Conservation (phyloP, 2,797 vertebrate species). For the Clarias laeviceps region DNA sequence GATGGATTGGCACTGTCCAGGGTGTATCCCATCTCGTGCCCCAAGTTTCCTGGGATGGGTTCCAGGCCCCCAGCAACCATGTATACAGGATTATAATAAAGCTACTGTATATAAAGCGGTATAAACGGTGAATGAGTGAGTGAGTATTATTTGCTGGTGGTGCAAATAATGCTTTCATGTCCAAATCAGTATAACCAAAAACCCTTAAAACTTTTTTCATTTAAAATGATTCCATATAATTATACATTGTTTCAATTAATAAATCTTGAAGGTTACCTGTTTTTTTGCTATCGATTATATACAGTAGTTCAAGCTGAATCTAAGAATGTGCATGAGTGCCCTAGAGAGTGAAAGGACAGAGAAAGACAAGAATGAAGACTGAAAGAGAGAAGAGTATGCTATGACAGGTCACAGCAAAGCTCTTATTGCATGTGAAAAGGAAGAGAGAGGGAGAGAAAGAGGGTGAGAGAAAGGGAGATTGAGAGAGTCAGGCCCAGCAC, state of each 20-base stretch:
- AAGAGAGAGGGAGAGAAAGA: slow-evolving; percentile 5
- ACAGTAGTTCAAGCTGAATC: neutral
- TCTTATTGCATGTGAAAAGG: slow-evolving; percentile 50
- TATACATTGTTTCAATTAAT: neutral
- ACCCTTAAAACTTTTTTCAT: neutral
- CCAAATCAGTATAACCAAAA: neutral
- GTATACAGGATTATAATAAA: too few relatives aligned
- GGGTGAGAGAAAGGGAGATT: slow-evolving; percentile 8
- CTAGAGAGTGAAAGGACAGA: slow-evolving; percentile 49
- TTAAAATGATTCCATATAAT: neutral
- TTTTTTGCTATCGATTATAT: neutral
- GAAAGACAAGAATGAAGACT: slow-evolving; percentile 39
- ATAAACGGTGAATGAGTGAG: too few relatives aligned
- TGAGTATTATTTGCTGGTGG: neutral
- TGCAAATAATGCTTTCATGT: neutral
- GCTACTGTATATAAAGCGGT: too few relatives aligned
- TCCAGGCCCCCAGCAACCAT: too few relatives aligned
- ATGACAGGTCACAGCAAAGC: slow-evolving; percentile 50
- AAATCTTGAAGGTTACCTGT: neutral
- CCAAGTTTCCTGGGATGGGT: too few relatives aligned
- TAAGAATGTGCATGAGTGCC: neutral
- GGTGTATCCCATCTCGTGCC: too few relatives aligned
- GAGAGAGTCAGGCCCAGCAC: slow-evolving; percentile 33
- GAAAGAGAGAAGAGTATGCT: slow-evolving; percentile 40
- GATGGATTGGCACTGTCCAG: too few relatives aligned